Percentiles rank a stretch among this genome's conserved stretches.
phyloP scores from a whole-genome alignment of 2,888 invertebrate genomes.

The Cephus pygmeus region DNA sequence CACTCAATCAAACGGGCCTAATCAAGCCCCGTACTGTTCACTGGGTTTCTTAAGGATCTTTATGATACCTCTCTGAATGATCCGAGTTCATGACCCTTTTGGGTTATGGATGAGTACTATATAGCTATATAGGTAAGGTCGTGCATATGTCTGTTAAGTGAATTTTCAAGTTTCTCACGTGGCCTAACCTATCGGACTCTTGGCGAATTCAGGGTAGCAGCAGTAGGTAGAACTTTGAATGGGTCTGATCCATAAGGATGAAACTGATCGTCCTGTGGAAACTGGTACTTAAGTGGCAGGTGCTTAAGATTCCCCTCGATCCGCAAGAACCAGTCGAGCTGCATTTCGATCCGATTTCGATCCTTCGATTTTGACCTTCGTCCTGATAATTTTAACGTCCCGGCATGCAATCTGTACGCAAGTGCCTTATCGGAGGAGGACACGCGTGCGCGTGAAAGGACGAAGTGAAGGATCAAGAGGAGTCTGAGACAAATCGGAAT shows the following conservation, averaged over 20 bases:
- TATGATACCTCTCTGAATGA: background rate
- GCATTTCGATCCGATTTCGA: constrained; percentile 47
- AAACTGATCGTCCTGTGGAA: constrained; percentile 28
- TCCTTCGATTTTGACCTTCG: constrained; percentile 32
- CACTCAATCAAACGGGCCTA: constrained; percentile 1
- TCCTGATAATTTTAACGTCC: background rate
- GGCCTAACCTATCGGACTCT: background rate
- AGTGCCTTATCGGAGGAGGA: background rate
- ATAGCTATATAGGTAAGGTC: background rate
- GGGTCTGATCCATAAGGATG: background rate
- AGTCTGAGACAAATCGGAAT: background rate
- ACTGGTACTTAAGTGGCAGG: constrained; percentile 53
- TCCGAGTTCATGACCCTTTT: background rate
- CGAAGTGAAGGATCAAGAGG: background rate
- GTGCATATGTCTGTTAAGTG: background rate
- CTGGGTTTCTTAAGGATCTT: background rate
- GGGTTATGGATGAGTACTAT: background rate
- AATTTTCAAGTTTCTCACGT: background rate
- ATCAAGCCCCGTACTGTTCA: background rate
- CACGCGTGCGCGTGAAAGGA: background rate
- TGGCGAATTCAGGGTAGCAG: background rate
- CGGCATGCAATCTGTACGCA: background rate
- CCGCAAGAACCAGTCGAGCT: constrained; percentile 51
- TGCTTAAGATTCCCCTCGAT: constrained; percentile 53
- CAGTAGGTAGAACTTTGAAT: background rate